Evolutionary conservation across 2,888 invertebrate genomes (phyloP).

Genomic region (Salticus scenicus): DNA sequence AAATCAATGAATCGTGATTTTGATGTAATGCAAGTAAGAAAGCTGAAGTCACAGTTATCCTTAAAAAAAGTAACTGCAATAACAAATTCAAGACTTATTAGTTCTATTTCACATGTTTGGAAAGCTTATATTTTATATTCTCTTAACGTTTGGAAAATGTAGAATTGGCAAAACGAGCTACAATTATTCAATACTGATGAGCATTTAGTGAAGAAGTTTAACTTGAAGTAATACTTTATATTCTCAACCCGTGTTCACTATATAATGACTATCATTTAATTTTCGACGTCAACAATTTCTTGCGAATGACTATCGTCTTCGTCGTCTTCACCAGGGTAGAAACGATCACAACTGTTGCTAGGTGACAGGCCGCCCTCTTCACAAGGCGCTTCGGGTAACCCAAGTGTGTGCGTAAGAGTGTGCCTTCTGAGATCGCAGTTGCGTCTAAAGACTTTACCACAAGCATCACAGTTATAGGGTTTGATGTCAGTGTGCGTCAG

Average conservation of each 20-base stretch:
- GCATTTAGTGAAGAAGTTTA: too few relatives aligned
- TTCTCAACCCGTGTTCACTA: background rate
- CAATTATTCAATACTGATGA: too few relatives aligned
- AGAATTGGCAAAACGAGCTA: too few relatives aligned
- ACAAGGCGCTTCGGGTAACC: constrained; percentile 56
- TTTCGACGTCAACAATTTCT: constrained; percentile 70
- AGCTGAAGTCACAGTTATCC: too few relatives aligned
- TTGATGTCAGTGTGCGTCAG: constrained; percentile 95
- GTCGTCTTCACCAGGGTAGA: constrained; percentile 54
- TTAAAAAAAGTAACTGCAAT: too few relatives aligned
- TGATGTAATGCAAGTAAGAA: too few relatives aligned
- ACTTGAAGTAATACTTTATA: too few relatives aligned
- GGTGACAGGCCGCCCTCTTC: constrained; percentile 39
- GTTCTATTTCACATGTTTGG: too few relatives aligned
- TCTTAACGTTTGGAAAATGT: too few relatives aligned
- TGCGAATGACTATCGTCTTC: constrained; percentile 66
- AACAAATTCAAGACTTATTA: too few relatives aligned
- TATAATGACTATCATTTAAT: constrained; percentile 29
- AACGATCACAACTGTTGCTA: constrained; percentile 58
- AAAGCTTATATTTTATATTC: too few relatives aligned
- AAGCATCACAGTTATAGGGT: constrained; percentile 90
- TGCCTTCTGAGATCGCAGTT: constrained; percentile 93
- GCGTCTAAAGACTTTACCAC: constrained; percentile 92
- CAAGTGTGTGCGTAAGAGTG: constrained; percentile 85
- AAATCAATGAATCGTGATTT: too few relatives aligned